Conservation (phyloP, 2,888 invertebrate species). For the Epirrhoe tristata region DNA sequence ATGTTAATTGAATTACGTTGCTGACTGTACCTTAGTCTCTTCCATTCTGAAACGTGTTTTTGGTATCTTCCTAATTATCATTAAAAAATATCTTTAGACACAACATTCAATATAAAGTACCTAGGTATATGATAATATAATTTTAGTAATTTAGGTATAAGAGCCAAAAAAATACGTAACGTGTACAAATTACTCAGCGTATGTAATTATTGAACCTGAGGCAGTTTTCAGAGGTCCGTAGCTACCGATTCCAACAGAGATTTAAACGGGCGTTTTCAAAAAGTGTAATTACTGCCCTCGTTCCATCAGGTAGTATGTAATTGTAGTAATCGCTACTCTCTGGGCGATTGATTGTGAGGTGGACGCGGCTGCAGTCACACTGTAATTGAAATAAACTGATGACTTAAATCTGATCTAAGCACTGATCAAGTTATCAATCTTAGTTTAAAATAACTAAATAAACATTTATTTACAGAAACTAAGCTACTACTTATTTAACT, state of each 20-base stretch:
- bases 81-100: not conserved
- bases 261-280: conserved; percentile 32
- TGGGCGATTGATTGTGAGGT: conserved; percentile 68
- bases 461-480: too few relatives aligned
- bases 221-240: conserved; percentile 29
- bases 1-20: too few relatives aligned
- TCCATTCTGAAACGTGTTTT: too few relatives aligned
- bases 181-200: conserved; percentile 17
- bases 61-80: not conserved
- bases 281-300: conserved; percentile 30
- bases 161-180: conserved; percentile 1
- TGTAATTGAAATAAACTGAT: not conserved
- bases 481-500: too few relatives aligned
- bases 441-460: too few relatives aligned
- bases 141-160: conserved; percentile 1
- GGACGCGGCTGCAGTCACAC: conserved; percentile 21
- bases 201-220: conserved; percentile 31
- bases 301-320: conserved; percentile 58
- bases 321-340: conserved; percentile 55
- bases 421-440: too few relatives aligned
- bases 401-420: too few relatives aligned
- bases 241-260: conserved; percentile 32
- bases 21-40: too few relatives aligned
- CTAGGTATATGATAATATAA: not conserved
- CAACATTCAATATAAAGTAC: not conserved